Conservation (phyloP, 2,113 vertebrate species). For the Numida meleagris region DNA sequence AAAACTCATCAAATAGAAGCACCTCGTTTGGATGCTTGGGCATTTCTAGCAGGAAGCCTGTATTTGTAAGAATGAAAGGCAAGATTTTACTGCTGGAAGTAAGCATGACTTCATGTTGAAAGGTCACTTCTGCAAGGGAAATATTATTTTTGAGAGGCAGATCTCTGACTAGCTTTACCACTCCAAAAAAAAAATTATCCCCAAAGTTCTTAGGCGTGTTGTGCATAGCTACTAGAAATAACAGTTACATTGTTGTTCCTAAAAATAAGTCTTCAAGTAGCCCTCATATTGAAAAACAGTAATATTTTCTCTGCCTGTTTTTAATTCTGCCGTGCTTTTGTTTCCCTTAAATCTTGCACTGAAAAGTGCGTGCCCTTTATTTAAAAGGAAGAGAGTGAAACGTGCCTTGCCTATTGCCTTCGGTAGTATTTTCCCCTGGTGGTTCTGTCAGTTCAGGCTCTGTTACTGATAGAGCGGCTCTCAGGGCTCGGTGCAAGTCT, state of each 20-base stretch:
- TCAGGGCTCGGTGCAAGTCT: not conserved
- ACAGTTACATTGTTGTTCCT: not conserved
- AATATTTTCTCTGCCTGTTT: not conserved
- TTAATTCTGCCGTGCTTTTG: not conserved
- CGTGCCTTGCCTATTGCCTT: fast-evolving
- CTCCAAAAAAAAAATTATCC: not conserved
- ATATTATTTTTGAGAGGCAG: conserved; percentile 26
- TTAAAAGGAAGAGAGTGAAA: not conserved
- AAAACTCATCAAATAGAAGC: not conserved
- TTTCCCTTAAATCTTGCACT: not conserved
- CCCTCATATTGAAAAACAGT: not conserved
- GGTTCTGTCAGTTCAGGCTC: not conserved
- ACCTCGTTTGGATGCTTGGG: not conserved
- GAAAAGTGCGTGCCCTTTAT: not conserved
- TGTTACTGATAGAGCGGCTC: not conserved
- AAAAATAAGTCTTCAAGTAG: not conserved
- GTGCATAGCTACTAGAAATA: not conserved
- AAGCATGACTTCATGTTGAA: conserved; percentile 18
- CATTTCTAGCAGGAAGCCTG: not conserved
- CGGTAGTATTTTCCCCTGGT: not conserved
- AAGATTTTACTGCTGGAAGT: conserved; percentile 22
- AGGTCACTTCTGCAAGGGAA: not conserved
- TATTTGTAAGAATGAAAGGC: conserved; percentile 19
- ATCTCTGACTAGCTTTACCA: not conserved
- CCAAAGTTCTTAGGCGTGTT: not conserved